Base-by-base conservation (phyloP, 2,797 vertebrate genomes). In the Discoglossus pictus region DNA sequence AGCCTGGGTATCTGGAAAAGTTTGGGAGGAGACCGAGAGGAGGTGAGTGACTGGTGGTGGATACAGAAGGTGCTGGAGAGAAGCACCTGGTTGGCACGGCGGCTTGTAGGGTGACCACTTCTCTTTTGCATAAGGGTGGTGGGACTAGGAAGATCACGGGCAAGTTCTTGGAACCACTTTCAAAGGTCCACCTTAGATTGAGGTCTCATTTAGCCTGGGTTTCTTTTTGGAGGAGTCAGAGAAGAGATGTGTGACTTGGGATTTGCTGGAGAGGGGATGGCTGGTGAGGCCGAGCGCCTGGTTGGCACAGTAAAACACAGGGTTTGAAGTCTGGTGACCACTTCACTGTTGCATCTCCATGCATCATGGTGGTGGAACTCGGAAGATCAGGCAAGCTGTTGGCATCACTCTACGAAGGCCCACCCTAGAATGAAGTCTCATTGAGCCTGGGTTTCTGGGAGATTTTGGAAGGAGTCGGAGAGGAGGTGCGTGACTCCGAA, bases 401-500 rank as follows among this genome's bases (percentile, higher is more conserved):
- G 93, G 65, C 92, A 95, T 18, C 92, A 89, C 74, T 95, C 93
- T 13, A 92, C 92, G 0, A n/a, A n/a, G n/a, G n/a, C n/a, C n/a
- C n/a, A n/a, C n/a, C n/a, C n/a, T n/a, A 95, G 84, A 96, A 96
- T 72, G 93, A 94, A 56, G 93, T 94, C 73, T 94, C 93, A 1
- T 91, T 95, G 79, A 95, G 88, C 20, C 85, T 86, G 8, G 86
- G 83, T 65, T 91, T 93, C 27, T 78, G 71, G 1, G 78, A 65
- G 4, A 18, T 21, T 2, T 77, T 61, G 6, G 77, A 70, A 7
- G 48, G 46, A 7, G 27, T 18, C 0, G 52, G 46, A 2, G 51
- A 61, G 3, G 40, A 31, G 21, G 54, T 18, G 16, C 47, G 16
- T 11, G 35, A 15, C 8, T 74, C 31, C 6, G 83, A 68, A 79